phyloP scores from a whole-genome alignment of 2,113 vertebrate species.

The Benitochromis conjunctus region DNA sequence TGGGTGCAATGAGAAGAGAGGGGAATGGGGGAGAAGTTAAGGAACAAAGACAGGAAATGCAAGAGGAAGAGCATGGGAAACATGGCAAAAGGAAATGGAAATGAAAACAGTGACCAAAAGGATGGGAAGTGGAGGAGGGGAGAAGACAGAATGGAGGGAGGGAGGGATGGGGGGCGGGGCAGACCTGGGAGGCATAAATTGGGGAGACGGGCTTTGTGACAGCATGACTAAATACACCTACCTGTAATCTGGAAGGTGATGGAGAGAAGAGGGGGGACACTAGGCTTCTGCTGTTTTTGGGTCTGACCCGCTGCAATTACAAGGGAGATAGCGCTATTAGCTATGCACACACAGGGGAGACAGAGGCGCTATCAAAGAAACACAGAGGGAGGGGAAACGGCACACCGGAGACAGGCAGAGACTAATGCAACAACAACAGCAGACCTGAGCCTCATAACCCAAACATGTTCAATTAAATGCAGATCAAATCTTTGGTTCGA shows the following conservation, averaged over 20 bases:
- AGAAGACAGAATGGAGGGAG: not conserved
- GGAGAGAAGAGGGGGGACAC: slow-evolving; percentile 82
- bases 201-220: not conserved
- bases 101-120: not conserved
- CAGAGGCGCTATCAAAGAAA: slow-evolving; percentile 17
- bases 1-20: not conserved
- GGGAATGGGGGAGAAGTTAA: fast-evolving
- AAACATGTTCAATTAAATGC: not conserved
- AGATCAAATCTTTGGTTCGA: not conserved
- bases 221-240: slow-evolving; percentile 66
- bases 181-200: not conserved
- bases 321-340: slow-evolving; percentile 76
- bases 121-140: not conserved
- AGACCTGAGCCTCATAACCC: not conserved
- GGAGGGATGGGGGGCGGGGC: too few relatives aligned
- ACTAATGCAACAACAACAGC: not conserved
- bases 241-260: slow-evolving; percentile 90
- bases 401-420: not conserved
- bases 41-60: not conserved
- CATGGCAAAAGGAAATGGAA: not conserved
- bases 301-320: slow-evolving; percentile 85
- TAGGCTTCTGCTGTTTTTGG: slow-evolving; percentile 80
- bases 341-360: slow-evolving; percentile 18
- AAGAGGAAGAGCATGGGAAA: not conserved
- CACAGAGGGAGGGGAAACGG: not conserved